Evolutionary conservation across 2,113 vertebrate genomes (phyloP).

Genomic region (Ariopsis seemanni): DNA sequence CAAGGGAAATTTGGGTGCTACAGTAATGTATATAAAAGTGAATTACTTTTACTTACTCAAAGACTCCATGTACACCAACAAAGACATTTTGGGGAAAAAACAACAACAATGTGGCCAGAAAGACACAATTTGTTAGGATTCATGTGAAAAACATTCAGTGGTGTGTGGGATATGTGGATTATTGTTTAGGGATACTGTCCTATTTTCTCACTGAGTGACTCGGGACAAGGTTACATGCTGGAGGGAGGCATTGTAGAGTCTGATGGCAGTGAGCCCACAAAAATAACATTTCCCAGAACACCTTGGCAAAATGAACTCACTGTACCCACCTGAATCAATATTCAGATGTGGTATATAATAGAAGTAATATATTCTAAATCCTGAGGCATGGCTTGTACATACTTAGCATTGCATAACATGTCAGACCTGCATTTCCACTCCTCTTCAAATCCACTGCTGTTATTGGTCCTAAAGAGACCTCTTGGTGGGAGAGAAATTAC

Average conservation of each 20-base stretch:
- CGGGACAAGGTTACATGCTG: background rate
- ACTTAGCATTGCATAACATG: background rate
- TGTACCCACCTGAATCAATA: background rate
- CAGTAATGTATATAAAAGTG: background rate
- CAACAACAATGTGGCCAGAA: background rate
- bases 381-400: background rate
- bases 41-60: background rate
- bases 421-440: background rate
- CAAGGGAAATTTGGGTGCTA: background rate
- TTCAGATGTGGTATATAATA: background rate
- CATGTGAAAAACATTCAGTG: background rate
- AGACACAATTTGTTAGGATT: background rate
- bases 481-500: conserved; percentile 9
- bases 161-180: background rate
- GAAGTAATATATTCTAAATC: background rate
- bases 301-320: background rate
- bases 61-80: background rate
- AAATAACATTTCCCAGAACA: background rate
- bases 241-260: background rate
- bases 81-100: background rate
- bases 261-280: background rate
- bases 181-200: background rate
- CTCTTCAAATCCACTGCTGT: background rate
- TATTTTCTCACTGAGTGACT: background rate
- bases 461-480: conserved; percentile 6